Percentiles rank a stretch among this genome's conserved stretches.
Conservation (phyloP, 2,888 invertebrate species). For the Nemoura dubitans region DNA sequence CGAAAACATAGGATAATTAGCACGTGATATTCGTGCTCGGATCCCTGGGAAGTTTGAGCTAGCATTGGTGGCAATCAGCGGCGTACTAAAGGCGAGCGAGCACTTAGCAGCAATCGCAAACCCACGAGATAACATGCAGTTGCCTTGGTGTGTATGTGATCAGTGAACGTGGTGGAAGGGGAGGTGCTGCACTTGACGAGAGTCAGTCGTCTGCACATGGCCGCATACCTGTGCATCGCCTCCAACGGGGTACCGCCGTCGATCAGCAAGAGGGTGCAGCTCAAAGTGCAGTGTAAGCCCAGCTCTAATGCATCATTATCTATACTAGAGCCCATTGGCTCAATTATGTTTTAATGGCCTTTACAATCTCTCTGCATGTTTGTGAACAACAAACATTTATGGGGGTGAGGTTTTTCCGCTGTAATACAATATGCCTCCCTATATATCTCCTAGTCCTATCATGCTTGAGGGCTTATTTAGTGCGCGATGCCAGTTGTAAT, state of each 20-base stretch:
- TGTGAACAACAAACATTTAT: neutral
- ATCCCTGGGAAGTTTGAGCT: too few relatives aligned
- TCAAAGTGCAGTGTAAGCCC: constrained; percentile 85
- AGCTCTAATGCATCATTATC: neutral
- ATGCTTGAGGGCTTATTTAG: neutral
- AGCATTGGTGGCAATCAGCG: too few relatives aligned
- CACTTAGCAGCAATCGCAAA: neutral
- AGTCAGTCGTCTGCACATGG: constrained; percentile 92
- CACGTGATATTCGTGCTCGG: neutral
- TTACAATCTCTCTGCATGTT: neutral
- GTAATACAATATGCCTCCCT: neutral
- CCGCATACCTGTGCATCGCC: constrained; percentile 91
- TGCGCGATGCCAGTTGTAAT: neutral
- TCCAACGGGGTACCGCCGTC: constrained; percentile 93
- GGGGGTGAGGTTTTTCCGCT: neutral
- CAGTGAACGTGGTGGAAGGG: constrained; percentile 89
- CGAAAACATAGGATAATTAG: neutral
- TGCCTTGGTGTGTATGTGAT: constrained; percentile 56
- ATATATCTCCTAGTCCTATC: neutral
- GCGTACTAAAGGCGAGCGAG: neutral
- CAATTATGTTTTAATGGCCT: neutral
- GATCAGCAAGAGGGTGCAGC: constrained; percentile 83
- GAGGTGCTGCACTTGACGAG: constrained; percentile 86
- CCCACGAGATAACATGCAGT: neutral
- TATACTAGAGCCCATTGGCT: neutral